Evolutionary conservation across 2,113 vertebrate genomes (phyloP).

Genomic region (Dicaeum eximium): DNA sequence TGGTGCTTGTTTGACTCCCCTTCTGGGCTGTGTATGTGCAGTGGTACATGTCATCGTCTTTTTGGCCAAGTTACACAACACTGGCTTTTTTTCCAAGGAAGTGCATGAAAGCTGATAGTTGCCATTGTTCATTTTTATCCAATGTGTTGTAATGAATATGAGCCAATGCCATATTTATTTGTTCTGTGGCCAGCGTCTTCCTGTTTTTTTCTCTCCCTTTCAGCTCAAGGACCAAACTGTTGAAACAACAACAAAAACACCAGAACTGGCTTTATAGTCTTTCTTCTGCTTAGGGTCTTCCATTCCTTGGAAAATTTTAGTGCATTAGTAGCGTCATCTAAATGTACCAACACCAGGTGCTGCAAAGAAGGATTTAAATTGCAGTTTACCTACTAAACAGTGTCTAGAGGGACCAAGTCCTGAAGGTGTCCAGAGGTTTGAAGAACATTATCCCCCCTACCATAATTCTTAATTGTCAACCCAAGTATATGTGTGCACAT

Average conservation of each 20-base stretch:
- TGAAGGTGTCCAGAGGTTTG: not conserved
- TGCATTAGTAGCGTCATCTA: not conserved
- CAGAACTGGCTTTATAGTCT: not conserved
- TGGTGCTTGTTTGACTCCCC: not conserved
- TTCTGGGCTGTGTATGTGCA: not conserved
- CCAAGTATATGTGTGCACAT: not conserved
- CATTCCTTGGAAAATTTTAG: not conserved
- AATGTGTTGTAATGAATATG: conserved; percentile 6
- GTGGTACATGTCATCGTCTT: not conserved
- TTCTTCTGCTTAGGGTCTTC: not conserved
- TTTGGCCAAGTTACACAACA: conserved; percentile 47
- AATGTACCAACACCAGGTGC: not conserved
- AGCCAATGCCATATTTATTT: conserved; percentile 28
- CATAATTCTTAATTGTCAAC: not conserved
- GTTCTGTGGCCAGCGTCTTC: conserved; percentile 4
- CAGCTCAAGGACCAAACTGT: not conserved
- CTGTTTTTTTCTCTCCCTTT: not conserved
- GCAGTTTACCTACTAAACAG: not conserved
- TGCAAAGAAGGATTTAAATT: conserved; percentile 21
- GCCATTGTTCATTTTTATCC: conserved; percentile 20
- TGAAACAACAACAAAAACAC: not conserved
- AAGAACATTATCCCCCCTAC: fast-evolving
- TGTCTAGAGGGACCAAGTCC: not conserved
- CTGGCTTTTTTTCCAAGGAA: conserved; percentile 20
- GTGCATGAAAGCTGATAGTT: conserved; percentile 35